Conservation (phyloP, 37 sponge, comb jelly and placozoan genomes). For the Chondrilla cf. caribensis region DNA sequence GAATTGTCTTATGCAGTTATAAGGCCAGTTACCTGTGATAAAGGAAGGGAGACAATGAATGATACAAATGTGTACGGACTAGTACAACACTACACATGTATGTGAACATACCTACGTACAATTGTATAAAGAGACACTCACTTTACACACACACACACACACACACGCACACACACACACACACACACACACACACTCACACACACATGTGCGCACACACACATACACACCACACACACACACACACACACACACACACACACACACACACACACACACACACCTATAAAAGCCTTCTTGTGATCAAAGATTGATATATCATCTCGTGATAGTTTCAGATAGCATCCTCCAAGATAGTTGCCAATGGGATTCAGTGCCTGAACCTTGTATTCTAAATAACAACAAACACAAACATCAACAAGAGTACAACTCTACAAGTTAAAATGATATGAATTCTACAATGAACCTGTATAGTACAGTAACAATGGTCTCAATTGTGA, state of each 20-base stretch:
- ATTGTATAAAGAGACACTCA: too few relatives aligned
- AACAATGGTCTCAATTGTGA: too few relatives aligned
- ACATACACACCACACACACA: not conserved
- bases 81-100: not conserved
- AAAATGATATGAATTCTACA: too few relatives aligned
- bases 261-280: not conserved
- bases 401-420: too few relatives aligned
- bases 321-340: not conserved
- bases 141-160: not conserved
- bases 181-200: not conserved
- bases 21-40: conserved; percentile 24
- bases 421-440: too few relatives aligned
- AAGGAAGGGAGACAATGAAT: not conserved
- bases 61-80: not conserved
- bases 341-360: not conserved
- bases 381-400: not conserved
- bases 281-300: not conserved
- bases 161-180: conserved; percentile 17
- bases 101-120: not conserved
- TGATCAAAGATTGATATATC: not conserved
- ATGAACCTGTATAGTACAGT: too few relatives aligned
- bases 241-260: conserved; percentile 12
- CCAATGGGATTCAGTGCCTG: not conserved
- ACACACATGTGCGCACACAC: not conserved
- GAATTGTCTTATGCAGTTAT: conserved; percentile 20